Conservation (phyloP, 64 coral and sea anemone genomes). For the Trachythela sp. region DNA sequence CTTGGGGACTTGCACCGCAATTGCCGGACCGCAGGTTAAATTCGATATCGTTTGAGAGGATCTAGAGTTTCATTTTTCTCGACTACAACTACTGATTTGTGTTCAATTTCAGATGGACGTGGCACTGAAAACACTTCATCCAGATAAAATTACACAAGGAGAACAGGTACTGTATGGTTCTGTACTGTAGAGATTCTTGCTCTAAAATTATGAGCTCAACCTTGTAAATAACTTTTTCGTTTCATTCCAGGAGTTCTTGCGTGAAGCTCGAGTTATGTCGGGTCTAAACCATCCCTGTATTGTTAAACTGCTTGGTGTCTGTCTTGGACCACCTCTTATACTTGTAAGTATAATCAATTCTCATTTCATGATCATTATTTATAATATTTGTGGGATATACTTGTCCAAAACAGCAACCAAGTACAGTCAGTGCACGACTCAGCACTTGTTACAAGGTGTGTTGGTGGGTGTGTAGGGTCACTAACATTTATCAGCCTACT, state of each 20-base stretch:
- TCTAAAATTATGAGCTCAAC: neutral
- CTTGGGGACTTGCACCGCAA: no score
- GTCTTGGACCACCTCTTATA: conserved; percentile 94
- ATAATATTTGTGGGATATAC: neutral
- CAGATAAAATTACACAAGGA: conserved; percentile 93
- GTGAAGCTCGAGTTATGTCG: conserved; percentile 96
- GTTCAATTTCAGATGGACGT: conserved; percentile 61
- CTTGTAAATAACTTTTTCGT: neutral
- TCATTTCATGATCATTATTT: neutral
- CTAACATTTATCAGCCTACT: no score
- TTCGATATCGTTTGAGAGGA: no score
- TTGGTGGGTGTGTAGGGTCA: no score
- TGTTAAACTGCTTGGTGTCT: conserved; percentile 85
- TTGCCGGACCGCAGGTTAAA: no score
- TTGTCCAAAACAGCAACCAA: no score
- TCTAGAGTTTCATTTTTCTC: no score
- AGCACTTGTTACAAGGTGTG: no score
- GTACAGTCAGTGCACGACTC: no score
- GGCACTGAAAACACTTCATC: conserved; percentile 91
- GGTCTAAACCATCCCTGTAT: conserved; percentile 91
- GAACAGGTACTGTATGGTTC: conserved; percentile 57
- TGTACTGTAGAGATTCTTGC: neutral
- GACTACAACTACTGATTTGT: neutral
- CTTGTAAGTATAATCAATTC: conserved; percentile 45
- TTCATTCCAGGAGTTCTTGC: conserved; percentile 73